These are phyloP conservation scores for Festucalex cinctus DNA, from an alignment of 2,113 vertebrate genomes.

Conservation along the genomic window DNA sequence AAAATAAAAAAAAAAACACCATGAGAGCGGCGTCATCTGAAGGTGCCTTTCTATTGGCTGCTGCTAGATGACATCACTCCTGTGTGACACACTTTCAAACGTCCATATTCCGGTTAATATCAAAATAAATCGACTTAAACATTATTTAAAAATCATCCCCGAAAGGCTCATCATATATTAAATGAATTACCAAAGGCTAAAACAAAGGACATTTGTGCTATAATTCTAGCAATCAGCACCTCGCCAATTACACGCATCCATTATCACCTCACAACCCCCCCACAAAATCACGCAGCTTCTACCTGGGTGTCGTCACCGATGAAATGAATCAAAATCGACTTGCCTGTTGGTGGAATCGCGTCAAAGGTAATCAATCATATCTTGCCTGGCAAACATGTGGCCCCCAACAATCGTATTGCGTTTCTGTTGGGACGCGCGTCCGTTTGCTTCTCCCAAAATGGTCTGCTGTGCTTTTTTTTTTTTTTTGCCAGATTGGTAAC, in stretches of 20 bases:
- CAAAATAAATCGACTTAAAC: too few species aligned
- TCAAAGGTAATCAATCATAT: slow-evolving; percentile 54
- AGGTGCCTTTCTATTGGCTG: too few species aligned
- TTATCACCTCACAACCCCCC: slow-evolving; percentile 49
- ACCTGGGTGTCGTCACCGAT: slow-evolving; percentile 41
- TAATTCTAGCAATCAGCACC: slow-evolving; percentile 59
- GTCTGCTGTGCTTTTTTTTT: slow-evolving; percentile 34
- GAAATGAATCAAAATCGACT: slow-evolving; percentile 62
- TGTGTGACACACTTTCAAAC: too few species aligned
- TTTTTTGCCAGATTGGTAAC: slow-evolving; percentile 40
- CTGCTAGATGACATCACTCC: too few species aligned
- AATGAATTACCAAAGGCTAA: too few species aligned
- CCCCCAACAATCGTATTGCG: slow-evolving; percentile 12
- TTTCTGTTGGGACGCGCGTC: neutral
- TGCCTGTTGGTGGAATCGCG: slow-evolving; percentile 53
- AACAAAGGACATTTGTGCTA: too few species aligned
- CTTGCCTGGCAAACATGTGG: slow-evolving; percentile 51
- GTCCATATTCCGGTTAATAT: too few species aligned
- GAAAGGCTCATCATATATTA: too few species aligned
- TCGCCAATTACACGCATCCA: slow-evolving; percentile 62
- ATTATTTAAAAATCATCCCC: too few species aligned
- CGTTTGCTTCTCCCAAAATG: slow-evolving; percentile 41
- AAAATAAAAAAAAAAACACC: too few species aligned
- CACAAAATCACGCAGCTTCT: slow-evolving; percentile 36
- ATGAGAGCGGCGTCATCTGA: too few species aligned